These are phyloP conservation scores for Coryphaenoides rupestris DNA, from an alignment of 2,113 vertebrate genomes.

Conservation along the genomic window DNA sequence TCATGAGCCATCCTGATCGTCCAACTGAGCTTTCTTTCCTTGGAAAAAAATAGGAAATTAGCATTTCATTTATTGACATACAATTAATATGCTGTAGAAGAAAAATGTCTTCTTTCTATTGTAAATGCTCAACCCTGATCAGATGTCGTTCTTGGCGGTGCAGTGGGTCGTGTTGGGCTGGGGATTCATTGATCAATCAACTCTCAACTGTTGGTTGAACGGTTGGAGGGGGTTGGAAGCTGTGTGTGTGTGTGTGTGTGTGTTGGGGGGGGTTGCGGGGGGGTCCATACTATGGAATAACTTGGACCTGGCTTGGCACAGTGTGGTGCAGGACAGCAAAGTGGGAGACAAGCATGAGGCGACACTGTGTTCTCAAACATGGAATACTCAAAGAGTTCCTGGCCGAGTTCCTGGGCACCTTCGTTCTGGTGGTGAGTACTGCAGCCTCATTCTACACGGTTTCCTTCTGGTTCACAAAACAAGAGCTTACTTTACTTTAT, in stretches of 20 bases:
- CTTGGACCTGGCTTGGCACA: constrained; percentile 17
- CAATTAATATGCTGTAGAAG: not conserved
- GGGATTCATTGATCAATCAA: constrained; percentile 49
- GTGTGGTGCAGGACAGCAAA: constrained; percentile 56
- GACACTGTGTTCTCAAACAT: constrained; percentile 83
- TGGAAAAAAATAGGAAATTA: not conserved
- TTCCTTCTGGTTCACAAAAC: too few relatives aligned
- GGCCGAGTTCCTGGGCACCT: constrained; percentile 91
- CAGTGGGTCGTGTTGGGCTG: not conserved
- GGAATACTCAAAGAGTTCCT: constrained; percentile 83
- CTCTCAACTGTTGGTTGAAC: constrained; percentile 38
- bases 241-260: too few relatives aligned
- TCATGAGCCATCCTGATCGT: not conserved
- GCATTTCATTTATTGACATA: not conserved
- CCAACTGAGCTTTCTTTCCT: not conserved
- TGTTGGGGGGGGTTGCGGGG: too few relatives aligned
- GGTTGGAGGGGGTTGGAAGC: constrained; percentile 46
- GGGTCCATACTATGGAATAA: constrained; percentile 22
- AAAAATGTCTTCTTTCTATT: too few relatives aligned
- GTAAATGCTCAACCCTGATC: too few relatives aligned
- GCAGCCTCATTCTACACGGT: not conserved
- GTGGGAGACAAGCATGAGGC: constrained; percentile 73
- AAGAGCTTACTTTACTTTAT: too few relatives aligned
- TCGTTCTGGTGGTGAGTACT: constrained; percentile 88
- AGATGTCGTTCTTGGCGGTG: too few relatives aligned